Base-by-base conservation (phyloP, 37 sponge, comb jelly and placozoan species). In the Cliona cf. orientalis region DNA sequence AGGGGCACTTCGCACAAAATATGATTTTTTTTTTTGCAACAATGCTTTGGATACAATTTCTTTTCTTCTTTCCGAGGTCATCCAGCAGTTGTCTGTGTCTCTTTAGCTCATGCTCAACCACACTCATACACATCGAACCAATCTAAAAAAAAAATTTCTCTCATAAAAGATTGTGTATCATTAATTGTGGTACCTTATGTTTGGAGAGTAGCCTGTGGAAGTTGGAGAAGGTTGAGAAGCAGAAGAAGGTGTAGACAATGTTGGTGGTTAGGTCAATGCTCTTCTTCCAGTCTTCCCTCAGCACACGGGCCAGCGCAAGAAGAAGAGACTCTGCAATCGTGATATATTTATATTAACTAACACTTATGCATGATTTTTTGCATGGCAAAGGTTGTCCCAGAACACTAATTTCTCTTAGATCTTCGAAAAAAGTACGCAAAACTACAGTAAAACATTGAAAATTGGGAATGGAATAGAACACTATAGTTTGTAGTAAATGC, bases 211-310 rank as follows among this genome's bases (percentile, higher is more conserved):
- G 49, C 7, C 43, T 35, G 76, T 98, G 99, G 75, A 98, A 98
- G 28, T 85, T 76, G 23, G 95, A 86, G 73, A 96, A 98, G 63
- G 94, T 93, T 21, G 95, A 90, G 55, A 98, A 94, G 81, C 99
- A 98, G 67, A 98, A 96, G 84, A 96, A 98, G 39, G 86, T 90
- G 84, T 94, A 98, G 42, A 93, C 76, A 58, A 98, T 98, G 71
- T 98, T 98, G 34, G 90, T 96, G 37, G 97, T 46, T 32, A 98
- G 84, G 34, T 96, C 93, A 34, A 94, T 86, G 75, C 91, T 94
- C 64, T 94, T 95, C 81, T 92, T 96, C 97, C 97, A 98, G 69
- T 98, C 97, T 9, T 98, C 99, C 45, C 96, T 59, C 55, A 98
- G 69, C 29, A 98, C 95, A n/a, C 99, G 88, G 77, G 86, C 75